These are phyloP conservation scores for Pachyrhynchus sulphureomaculatus DNA, from an alignment of 1,140 invertebrate genomes.

Conservation along the genomic window DNA sequence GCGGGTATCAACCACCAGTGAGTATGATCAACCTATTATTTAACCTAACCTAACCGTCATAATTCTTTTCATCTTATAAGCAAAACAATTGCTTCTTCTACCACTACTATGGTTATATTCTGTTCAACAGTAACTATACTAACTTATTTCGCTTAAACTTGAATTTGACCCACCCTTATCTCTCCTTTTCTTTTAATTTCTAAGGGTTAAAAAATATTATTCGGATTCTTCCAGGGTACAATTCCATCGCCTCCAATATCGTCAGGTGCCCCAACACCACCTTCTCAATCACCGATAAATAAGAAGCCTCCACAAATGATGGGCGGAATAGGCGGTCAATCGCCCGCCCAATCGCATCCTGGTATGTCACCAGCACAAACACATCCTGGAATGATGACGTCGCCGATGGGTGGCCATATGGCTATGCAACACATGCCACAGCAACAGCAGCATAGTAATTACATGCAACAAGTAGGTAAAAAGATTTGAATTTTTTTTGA, in stretches of 20 bases:
- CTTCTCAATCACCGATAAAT: conserved; percentile 51
- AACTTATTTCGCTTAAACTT: too few relatives aligned
- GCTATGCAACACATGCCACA: conserved; percentile 53
- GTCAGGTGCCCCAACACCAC: conserved; percentile 52
- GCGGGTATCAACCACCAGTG: conserved; percentile 61
- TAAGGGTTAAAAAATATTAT: too few relatives aligned
- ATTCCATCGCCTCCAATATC: conserved; percentile 54
- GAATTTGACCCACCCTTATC: too few relatives aligned
- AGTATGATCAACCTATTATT: too few relatives aligned
- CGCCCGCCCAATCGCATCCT: conserved; percentile 44
- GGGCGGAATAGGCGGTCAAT: conserved; percentile 40
- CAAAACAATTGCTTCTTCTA: too few relatives aligned
- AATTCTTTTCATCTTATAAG: too few relatives aligned
- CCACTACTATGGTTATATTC: too few relatives aligned
- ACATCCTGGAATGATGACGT: conserved; percentile 53
- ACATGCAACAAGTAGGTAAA: conserved; percentile 51
- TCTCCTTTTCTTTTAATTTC: too few relatives aligned
- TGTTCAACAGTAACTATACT: too few relatives aligned
- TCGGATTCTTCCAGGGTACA: conserved; percentile 47
- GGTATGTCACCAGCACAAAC: conserved; percentile 38
- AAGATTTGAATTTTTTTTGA: too few relatives aligned
- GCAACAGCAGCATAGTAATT: conserved; percentile 49
- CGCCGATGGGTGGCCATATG: conserved; percentile 51
- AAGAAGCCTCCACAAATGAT: conserved; percentile 51
- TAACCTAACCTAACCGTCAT: too few relatives aligned